phyloP scores from a whole-genome alignment of 2,888 invertebrate genomes.

The Morpho helenor region DNA sequence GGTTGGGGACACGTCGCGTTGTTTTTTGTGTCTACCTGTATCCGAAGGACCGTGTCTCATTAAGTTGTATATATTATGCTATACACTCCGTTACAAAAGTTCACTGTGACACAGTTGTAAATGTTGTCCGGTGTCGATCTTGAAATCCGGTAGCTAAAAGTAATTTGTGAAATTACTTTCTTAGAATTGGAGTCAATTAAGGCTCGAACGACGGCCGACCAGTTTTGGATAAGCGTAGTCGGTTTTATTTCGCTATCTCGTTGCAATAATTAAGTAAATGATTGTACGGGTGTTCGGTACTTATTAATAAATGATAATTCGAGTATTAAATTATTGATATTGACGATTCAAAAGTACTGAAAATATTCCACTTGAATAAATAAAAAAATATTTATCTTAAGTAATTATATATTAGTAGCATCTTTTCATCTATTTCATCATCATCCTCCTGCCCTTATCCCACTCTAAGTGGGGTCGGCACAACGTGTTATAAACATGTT shows the following conservation, averaged over 20 bases:
- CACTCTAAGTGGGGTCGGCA: too few species aligned
- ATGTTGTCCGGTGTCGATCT: slow-evolving; percentile 54
- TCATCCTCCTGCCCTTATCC: too few species aligned
- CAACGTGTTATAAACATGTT: too few species aligned
- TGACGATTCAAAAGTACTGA: too few species aligned
- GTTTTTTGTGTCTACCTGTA: slow-evolving; percentile 53
- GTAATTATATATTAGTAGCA: too few species aligned
- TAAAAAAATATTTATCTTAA: too few species aligned
- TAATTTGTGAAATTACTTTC: slow-evolving; percentile 80
- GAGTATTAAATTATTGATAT: too few species aligned
- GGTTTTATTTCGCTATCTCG: slow-evolving; percentile 26
- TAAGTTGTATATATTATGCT: slow-evolving; percentile 20
- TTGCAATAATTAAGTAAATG: slow-evolving; percentile 30
- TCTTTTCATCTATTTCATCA: too few species aligned
- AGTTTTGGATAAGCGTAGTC: slow-evolving; percentile 30
- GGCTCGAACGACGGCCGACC: slow-evolving; percentile 34
- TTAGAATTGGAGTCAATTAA: slow-evolving; percentile 76
- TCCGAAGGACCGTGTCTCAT: slow-evolving; percentile 47
- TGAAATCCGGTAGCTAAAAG: slow-evolving; percentile 73
- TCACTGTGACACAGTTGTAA: slow-evolving; percentile 48
- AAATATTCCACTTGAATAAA: too few species aligned
- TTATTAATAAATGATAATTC: not conserved
- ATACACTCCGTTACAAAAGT: not conserved
- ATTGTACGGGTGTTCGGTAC: slow-evolving; percentile 7
- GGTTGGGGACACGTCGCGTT: slow-evolving; percentile 34